Evolutionary conservation across 2,797 vertebrate genomes (phyloP), one percentile per base, ranked within the genome.

Genomic region (Synanceia verrucosa): DNA sequence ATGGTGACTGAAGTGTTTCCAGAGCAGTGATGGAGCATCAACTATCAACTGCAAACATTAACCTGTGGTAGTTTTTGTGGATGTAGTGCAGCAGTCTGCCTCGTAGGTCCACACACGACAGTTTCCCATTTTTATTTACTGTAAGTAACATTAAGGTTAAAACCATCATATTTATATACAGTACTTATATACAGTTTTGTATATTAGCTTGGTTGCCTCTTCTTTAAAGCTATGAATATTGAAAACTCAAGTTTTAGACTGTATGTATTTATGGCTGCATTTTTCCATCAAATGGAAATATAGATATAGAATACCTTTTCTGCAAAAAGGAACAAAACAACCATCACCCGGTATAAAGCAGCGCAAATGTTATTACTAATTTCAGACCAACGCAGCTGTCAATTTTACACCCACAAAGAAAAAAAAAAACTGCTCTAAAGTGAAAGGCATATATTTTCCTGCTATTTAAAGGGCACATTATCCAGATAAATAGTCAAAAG

Each of bases 1-100:
- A 48, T 46, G 56, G 37, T 33, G 24, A 51, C 23, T 57, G 55
- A 29, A 73, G 67, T 61, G 57, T 59, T 21, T 50, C 44, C 44
- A 18, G 47, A 78, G 69, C 74, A 63, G 55, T 61, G 61, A 37
- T 39, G 19, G 66, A 59, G 64, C 41, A 48, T 51, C 41, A 59
- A 52, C 10, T 33, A 26, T 56, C 37, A 60, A 16, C 23, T 57
- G 59, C 63, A 67, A 64, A 58, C 56, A 75, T 41, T 62, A 53
- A 26, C 55, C 5, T 26, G n/a, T 39, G 43, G 23, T 41, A 2
- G 51, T 52, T 50, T 36, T 43, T 63, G 19, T 61, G 23, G 58
- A 3, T 62, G 16, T n/a, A 3, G 5, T 37, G 53, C 52, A 60
- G 57, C 14, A 7, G 9, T 55, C 39, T 13, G 24, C n/a, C 34